Evolutionary conservation across 1,140 invertebrate species (phyloP).

Genomic region (Saccostrea echinata): DNA sequence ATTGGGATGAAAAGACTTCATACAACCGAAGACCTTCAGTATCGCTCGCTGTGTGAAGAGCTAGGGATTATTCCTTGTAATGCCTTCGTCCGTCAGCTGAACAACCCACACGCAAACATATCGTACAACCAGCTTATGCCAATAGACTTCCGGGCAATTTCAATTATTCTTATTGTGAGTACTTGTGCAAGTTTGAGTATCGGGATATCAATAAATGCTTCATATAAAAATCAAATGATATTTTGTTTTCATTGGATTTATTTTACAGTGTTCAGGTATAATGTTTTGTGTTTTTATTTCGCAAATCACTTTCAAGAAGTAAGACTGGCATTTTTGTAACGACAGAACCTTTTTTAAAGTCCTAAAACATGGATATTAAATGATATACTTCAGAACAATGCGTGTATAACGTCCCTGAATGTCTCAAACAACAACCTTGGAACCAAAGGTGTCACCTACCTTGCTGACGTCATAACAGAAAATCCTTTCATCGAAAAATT

Average conservation of each 20-base stretch:
- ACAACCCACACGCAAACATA: conserved; percentile 48
- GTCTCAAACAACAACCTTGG: conserved; percentile 68
- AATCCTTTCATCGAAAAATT: conserved; percentile 64
- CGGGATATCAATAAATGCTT: no score
- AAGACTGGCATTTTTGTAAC: no score
- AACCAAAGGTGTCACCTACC: conserved; percentile 58
- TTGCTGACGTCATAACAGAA: conserved; percentile 67
- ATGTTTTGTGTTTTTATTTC: no score
- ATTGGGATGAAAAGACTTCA: not conserved
- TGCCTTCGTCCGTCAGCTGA: conserved; percentile 58
- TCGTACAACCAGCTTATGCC: conserved; percentile 54
- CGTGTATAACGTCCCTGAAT: conserved; percentile 58
- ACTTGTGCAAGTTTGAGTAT: not conserved
- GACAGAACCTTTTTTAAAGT: no score
- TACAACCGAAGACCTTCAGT: not conserved
- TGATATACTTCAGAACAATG: conserved; percentile 59
- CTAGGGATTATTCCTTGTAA: not conserved
- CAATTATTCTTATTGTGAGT: conserved; percentile 65
- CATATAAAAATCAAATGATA: no score
- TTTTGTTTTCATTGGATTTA: no score
- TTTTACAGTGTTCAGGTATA: no score
- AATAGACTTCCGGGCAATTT: conserved; percentile 65
- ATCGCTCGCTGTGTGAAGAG: not conserved
- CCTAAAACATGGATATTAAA: no score
- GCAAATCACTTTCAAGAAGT: no score